Percentiles rank a stretch among this genome's conserved stretches.
Evolutionary conservation across 2,888 invertebrate genomes (phyloP).

Genomic region (Lasioglossum figueresi): DNA sequence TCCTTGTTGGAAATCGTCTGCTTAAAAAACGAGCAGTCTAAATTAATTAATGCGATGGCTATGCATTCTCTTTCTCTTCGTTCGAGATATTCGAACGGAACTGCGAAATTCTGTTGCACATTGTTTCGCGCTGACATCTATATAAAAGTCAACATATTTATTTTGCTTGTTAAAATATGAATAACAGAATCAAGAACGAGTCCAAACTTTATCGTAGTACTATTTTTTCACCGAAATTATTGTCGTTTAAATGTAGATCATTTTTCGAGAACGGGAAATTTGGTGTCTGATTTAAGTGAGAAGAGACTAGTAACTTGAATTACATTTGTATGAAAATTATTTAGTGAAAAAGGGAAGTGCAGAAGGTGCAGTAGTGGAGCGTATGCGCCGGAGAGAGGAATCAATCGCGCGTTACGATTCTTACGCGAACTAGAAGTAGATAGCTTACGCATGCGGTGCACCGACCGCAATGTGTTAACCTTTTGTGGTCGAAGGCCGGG

Average conservation of each 20-base stretch:
- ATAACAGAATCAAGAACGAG: too few species aligned
- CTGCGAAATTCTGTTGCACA: neutral
- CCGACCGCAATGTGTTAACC: constrained; percentile 36
- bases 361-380: neutral
- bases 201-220: too few species aligned
- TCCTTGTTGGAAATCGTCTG: constrained; percentile 23
- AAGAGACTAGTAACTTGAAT: neutral
- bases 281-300: neutral
- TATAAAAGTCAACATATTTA: too few species aligned
- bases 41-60: neutral
- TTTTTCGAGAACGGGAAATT: neutral
- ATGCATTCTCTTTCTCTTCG: neutral
- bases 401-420: constrained; percentile 13
- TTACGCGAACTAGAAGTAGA: constrained; percentile 17
- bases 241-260: neutral
- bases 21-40: neutral
- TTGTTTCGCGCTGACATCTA: neutral
- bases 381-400: neutral
- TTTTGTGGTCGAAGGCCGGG: constrained; percentile 40
- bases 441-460: constrained; percentile 18
- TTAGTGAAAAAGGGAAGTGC: neutral
- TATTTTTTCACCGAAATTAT: too few species aligned
- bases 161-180: too few species aligned
- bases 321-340: neutral
- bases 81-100: neutral